phyloP scores from a whole-genome alignment of 1,140 invertebrate species.

The Battus philenor region DNA sequence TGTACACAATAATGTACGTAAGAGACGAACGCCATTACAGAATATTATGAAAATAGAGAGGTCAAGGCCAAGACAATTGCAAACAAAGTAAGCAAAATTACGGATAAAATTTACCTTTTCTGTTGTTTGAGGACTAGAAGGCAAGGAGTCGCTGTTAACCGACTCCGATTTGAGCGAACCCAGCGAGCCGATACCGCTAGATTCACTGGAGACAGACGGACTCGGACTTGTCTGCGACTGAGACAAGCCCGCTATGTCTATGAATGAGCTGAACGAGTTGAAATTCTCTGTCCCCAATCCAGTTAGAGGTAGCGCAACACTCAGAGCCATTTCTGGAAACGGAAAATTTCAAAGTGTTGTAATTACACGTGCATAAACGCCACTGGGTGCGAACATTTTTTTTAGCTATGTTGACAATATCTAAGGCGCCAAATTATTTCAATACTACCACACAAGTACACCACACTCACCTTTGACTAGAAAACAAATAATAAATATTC shows the following conservation, averaged over 20 bases:
- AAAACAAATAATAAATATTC: constrained; percentile 27
- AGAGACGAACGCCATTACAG: constrained; percentile 71
- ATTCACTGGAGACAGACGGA: constrained; percentile 71
- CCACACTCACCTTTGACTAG: constrained; percentile 35
- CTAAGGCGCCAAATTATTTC: constrained; percentile 63
- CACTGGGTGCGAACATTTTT: constrained; percentile 51
- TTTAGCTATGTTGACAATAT: constrained; percentile 66
- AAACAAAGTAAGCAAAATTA: constrained; percentile 60
- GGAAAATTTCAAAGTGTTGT: constrained; percentile 48
- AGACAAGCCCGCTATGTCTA: constrained; percentile 69
- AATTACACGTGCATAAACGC: constrained; percentile 66
- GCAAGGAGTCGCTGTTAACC: constrained; percentile 66
- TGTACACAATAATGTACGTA: constrained; percentile 64
- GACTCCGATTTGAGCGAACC: constrained; percentile 74
- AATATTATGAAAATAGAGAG: constrained; percentile 76
- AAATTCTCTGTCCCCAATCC: constrained; percentile 71
- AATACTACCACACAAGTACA: constrained; percentile 25
- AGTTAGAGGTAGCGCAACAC: constrained; percentile 69
- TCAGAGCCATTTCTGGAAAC: constrained; percentile 73
- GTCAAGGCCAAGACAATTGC: constrained; percentile 72
- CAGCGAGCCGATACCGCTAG: constrained; percentile 73
- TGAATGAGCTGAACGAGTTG: constrained; percentile 67
- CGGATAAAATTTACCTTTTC: constrained; percentile 62
- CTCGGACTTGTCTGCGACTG: constrained; percentile 70
- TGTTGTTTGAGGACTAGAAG: constrained; percentile 72